Evolutionary conservation across 2,113 vertebrate genomes (phyloP).

Genomic region (Loxodonta africana): DNA sequence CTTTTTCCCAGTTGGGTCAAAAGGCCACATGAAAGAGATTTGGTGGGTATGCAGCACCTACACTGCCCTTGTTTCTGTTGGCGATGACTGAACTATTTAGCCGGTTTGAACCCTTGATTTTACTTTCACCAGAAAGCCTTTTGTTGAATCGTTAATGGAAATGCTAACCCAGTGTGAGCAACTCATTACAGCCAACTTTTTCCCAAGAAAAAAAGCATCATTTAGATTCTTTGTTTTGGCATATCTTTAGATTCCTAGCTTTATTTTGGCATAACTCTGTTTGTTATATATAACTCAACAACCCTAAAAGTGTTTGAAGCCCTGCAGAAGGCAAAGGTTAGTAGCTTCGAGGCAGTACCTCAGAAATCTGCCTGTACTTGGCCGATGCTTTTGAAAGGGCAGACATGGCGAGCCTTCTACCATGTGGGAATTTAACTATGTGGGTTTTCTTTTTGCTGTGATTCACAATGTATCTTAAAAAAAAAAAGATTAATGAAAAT

Average conservation of each 20-base stretch:
- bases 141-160: background rate
- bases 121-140: background rate
- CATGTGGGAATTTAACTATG: background rate
- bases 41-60: too few relatives aligned
- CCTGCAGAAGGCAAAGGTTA: background rate
- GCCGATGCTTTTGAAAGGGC: background rate
- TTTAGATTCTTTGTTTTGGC: constrained; percentile 29
- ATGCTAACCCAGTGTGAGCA: background rate
- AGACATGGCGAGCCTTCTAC: background rate
- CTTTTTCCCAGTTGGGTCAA: too few relatives aligned
- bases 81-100: too few relatives aligned
- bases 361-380: background rate
- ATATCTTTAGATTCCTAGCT: constrained; percentile 6
- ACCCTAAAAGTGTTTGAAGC: background rate
- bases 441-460: constrained; percentile 20
- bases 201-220: background rate
- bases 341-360: background rate
- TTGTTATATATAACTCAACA: background rate
- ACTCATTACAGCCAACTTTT: background rate
- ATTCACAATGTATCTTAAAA: background rate
- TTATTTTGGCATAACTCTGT: constrained; percentile 32
- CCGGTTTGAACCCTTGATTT: too few relatives aligned
- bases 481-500: background rate
- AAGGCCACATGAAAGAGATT: too few relatives aligned
- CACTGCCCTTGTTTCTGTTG: too few relatives aligned